Percentiles rank a stretch among this genome's conserved stretches.
Conservation (phyloP, 2,888 invertebrate species). For the Euspilapteryx auroguttella region DNA sequence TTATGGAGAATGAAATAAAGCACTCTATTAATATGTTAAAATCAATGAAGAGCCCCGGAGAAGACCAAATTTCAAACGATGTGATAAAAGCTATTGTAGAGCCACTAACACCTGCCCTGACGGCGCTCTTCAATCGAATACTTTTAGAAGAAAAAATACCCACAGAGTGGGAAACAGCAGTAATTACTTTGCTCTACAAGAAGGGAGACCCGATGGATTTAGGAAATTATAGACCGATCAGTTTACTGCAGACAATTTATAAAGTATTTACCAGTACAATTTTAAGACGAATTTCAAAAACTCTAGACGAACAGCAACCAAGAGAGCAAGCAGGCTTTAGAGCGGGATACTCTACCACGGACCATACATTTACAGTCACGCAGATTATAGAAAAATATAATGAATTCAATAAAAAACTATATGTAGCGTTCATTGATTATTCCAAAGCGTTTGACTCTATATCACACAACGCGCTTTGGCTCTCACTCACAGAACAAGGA, state of each 20-base stretch:
- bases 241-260: constrained; percentile 2
- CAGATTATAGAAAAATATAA: too few relatives aligned
- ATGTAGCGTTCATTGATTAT: too few relatives aligned
- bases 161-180: not conserved
- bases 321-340: constrained; percentile 5
- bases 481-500: too few relatives aligned
- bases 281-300: constrained; percentile 1
- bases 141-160: not conserved
- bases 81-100: constrained; percentile 5
- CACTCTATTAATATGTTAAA: constrained; percentile 2
- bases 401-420: too few relatives aligned
- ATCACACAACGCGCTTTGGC: too few relatives aligned
- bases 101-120: constrained; percentile 5
- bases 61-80: constrained; percentile 5
- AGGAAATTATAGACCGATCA: too few relatives aligned
- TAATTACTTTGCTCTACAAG: constrained; percentile 2
- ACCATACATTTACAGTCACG: too few relatives aligned
- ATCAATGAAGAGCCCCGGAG: too few relatives aligned
- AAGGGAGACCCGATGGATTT: constrained; percentile 2
- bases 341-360: too few relatives aligned
- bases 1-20: not conserved
- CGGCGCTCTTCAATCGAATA: constrained; percentile 3
- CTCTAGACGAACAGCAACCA: constrained; percentile 3
- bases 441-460: too few relatives aligned
- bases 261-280: constrained; percentile 1